These are phyloP conservation scores for Calliphora vicina DNA, from an alignment of 1,140 invertebrate genomes.

Conservation along the genomic window DNA sequence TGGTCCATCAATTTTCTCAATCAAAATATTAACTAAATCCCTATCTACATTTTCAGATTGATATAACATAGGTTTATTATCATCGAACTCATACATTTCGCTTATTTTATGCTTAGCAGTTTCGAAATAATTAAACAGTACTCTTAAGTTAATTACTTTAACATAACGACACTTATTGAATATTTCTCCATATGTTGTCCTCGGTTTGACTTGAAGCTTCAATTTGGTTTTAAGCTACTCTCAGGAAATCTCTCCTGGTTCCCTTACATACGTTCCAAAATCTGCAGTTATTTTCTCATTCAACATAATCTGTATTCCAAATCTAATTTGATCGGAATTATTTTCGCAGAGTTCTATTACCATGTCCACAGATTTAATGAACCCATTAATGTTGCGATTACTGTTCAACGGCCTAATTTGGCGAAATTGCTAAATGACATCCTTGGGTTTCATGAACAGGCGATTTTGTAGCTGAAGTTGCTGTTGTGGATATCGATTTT, in stretches of 20 bases:
- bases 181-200: not conserved
- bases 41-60: not conserved
- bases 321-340: not conserved
- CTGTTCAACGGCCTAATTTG: not conserved
- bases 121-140: slow-evolving; percentile 24
- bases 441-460: no score
- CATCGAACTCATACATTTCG: not conserved
- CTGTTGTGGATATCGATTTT: no score
- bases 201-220: not conserved
- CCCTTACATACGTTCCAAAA: not conserved
- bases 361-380: not conserved
- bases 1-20: no score
- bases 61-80: not conserved
- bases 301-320: not conserved
- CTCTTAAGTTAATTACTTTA: slow-evolving; percentile 31
- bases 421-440: not conserved
- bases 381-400: not conserved
- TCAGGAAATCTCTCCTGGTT: not conserved
- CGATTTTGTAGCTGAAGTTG: no score
- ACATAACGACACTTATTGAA: not conserved
- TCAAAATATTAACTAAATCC: not conserved
- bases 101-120: not conserved
- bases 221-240: not conserved
- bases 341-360: not conserved
- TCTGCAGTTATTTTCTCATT: not conserved